phyloP scores from a whole-genome alignment of 2,888 invertebrate genomes.

The Ormyrus thymus region DNA sequence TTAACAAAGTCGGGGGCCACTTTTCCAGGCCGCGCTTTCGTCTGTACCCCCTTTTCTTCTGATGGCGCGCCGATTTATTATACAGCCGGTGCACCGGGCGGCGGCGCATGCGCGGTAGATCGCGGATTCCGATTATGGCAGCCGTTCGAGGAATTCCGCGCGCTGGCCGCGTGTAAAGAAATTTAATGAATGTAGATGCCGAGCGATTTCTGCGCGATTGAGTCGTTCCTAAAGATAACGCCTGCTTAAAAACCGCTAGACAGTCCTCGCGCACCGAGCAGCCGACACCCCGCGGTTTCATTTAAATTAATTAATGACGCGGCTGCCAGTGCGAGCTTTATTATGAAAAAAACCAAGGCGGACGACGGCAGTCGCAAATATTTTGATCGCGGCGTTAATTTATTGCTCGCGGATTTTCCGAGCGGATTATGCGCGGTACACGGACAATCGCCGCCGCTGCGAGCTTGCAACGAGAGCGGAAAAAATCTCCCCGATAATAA shows the following conservation, averaged over 20 bases:
- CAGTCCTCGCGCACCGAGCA: not conserved
- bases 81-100: not conserved
- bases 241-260: conserved; percentile 21
- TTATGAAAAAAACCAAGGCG: not conserved
- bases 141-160: conserved; percentile 53
- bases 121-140: conserved; percentile 54
- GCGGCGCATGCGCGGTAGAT: conserved; percentile 23
- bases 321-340: not conserved
- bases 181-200: conserved; percentile 54
- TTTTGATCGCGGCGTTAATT: conserved; percentile 43
- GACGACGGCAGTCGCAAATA: conserved; percentile 16
- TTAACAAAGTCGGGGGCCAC: too few relatives aligned
- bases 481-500: too few relatives aligned
- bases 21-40: too few relatives aligned
- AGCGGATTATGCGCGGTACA: not conserved
- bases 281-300: conserved; percentile 23
- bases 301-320: conserved; percentile 49
- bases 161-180: conserved; percentile 39
- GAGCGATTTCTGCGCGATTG: conserved; percentile 51
- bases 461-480: too few relatives aligned
- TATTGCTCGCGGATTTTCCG: conserved; percentile 12
- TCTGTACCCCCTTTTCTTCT: too few relatives aligned
- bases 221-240: conserved; percentile 43
- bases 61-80: conserved; percentile 34
- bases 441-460: not conserved